Percentiles rank a stretch among this genome's conserved stretches.
Conservation (phyloP, 2,797 vertebrate species). For the Euthynnus affinis region DNA sequence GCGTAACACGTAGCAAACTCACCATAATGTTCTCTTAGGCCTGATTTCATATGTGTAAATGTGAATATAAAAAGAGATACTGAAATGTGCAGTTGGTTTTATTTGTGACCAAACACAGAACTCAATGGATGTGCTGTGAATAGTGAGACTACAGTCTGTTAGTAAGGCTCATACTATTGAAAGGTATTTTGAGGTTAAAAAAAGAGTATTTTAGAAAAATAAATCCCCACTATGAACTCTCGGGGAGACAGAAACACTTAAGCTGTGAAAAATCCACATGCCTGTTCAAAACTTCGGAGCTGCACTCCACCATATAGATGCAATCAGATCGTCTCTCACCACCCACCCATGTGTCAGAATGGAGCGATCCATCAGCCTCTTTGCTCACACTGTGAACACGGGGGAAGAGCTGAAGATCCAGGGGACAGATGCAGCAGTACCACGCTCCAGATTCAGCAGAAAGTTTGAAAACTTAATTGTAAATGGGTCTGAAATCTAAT, state of each 20-base stretch:
- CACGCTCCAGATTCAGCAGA: slow-evolving; percentile 14
- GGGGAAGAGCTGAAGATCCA: slow-evolving; percentile 4
- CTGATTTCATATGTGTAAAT: neutral
- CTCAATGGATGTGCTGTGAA: neutral
- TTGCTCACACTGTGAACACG: slow-evolving; percentile 23
- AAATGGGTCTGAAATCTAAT: slow-evolving; percentile 56
- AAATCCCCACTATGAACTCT: neutral
- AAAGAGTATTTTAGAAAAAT: neutral
- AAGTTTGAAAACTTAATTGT: slow-evolving; percentile 61
- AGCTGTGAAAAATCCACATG: slow-evolving; percentile 17
- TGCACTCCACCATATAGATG: slow-evolving; percentile 1
- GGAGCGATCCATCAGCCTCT: slow-evolving; percentile 43
- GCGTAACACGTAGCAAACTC: no score
- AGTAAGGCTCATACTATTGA: neutral
- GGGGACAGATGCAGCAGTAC: neutral
- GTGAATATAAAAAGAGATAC: no score
- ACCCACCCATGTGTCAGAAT: slow-evolving; percentile 31
- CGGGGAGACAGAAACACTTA: neutral
- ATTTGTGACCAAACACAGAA: neutral
- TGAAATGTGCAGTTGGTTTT: neutral
- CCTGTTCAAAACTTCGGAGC: neutral
- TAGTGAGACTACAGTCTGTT: neutral
- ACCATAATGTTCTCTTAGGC: no score
- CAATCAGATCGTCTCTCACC: slow-evolving; percentile 46
- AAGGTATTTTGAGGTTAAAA: neutral